A percentile compares a stretch with the other conserved stretches of the same genome.
Evolutionary conservation across 2,113 vertebrate species (phyloP).

Genomic region (Camelus dromedarius): DNA sequence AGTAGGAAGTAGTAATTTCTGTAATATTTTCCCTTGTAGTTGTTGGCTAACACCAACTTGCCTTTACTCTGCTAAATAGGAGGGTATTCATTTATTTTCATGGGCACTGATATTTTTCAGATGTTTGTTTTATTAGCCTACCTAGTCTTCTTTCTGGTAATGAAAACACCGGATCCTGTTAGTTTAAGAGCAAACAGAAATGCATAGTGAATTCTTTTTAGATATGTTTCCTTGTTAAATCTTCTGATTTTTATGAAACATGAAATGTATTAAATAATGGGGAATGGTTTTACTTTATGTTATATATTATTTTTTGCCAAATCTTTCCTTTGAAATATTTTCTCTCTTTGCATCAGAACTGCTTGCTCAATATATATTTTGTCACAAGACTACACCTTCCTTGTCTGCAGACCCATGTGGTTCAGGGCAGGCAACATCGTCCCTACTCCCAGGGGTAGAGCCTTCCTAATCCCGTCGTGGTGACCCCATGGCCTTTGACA

Average conservation of each 20-base stretch:
- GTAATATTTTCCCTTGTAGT: not conserved
- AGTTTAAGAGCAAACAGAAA: conserved; percentile 48
- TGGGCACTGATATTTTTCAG: not conserved
- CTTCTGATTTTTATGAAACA: conserved; percentile 34
- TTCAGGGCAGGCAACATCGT: not conserved
- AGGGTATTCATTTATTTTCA: conserved; percentile 9
- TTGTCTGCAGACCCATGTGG: not conserved
- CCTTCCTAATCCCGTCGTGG: not conserved
- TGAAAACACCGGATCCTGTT: not conserved
- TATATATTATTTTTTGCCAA: not conserved
- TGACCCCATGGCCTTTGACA: not conserved
- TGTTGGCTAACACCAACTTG: conserved; percentile 10
- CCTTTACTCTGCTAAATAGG: not conserved
- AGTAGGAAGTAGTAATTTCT: conserved; percentile 21
- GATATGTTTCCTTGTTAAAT: not conserved
- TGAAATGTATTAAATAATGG: not conserved
- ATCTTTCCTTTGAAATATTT: not conserved
- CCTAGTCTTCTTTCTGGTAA: conserved; percentile 7
- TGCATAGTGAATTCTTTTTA: not conserved
- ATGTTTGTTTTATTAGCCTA: conserved; percentile 17
- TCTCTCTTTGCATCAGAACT: not conserved
- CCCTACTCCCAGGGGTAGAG: not conserved
- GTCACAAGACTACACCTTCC: not conserved
- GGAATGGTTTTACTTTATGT: not conserved
- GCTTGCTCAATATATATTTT: not conserved